Base-by-base conservation (phyloP, 2,888 invertebrate genomes). In the Campaea margaritaria region DNA sequence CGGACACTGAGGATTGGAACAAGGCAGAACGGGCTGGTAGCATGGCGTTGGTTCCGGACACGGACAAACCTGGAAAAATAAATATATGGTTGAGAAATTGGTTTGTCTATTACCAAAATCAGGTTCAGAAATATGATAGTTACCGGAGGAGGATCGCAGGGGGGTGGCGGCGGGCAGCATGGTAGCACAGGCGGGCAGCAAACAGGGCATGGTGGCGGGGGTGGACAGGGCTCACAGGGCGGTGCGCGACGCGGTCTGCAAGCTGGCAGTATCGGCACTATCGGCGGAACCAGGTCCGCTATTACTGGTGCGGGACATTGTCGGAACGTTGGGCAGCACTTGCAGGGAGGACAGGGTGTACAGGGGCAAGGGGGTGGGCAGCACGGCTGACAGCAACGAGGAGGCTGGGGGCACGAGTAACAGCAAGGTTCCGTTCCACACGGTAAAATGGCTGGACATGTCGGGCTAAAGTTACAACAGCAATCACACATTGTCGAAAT, bases 1-100 rank as follows among this genome's bases (percentile, higher is more conserved):
- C 2, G 94, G 93, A 67, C 93, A 93, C 63, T 93, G 90, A 0
- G 93, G 93, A 58, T 91, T 91, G 72, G 85, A 88, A 70, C 88
- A 86, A 0, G 92, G 92, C 28, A 91, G 66, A 3, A 90, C 87
- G 36, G 92, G 91, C 61, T 87, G 89, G 61, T 87, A 88, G 68
- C 90, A 91, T 0, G 82, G 83, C 14, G 75, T 87, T 13, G 81
- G 93, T 69, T 85, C 92, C 64, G 80, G 93, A 73, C 83, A 91
- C 48, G 82, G 91, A 71, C 74, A 73, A 0, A 88, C 69, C 91
- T 91, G 81, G 11, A 79, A 83, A 58, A 61, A 62, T 56, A 59
- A 44, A 43, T 12, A 41, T 27, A 34, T 13, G 13, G 9, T 1
- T 27, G n/a, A 27, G 7, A 14, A 39, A 38, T 21, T 13, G 11